These are phyloP conservation scores for Microcebus griseorufus DNA, from an alignment of 2,113 vertebrate genomes.

Conservation along the genomic window DNA sequence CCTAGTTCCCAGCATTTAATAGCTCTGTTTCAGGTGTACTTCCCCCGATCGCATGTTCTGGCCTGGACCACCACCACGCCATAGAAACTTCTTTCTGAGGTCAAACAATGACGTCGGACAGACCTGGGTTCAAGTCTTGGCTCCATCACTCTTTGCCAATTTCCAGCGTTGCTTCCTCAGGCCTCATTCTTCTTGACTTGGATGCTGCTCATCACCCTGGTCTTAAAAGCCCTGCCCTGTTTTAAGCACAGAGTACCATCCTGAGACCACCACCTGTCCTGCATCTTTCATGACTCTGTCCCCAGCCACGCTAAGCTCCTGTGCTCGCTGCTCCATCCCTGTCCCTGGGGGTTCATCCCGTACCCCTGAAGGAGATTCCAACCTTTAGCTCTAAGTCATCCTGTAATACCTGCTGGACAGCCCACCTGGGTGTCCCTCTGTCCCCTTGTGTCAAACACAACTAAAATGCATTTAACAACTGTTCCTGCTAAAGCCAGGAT, in stretches of 20 bases:
- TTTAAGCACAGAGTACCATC: background rate
- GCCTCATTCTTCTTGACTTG: background rate
- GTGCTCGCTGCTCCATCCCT: no score
- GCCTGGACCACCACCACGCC: background rate
- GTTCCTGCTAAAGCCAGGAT: background rate
- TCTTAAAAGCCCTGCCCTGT: background rate
- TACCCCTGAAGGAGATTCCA: background rate
- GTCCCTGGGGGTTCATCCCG: background rate
- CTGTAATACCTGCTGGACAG: background rate
- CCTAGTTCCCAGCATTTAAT: background rate
- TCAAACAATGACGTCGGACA: background rate
- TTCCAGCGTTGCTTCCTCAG: background rate
- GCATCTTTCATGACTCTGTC: background rate
- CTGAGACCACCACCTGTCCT: background rate
- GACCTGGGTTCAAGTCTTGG: background rate
- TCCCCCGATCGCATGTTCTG: background rate
- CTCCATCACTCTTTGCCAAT: background rate
- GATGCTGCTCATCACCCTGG: background rate
- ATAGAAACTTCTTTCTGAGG: background rate
- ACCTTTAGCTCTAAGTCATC: background rate
- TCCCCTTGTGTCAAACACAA: background rate
- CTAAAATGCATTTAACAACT: background rate
- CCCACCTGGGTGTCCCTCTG: background rate
- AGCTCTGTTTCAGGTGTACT: background rate
- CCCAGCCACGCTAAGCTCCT: background rate